Base-by-base conservation (phyloP, 1,140 invertebrate species). In the Sitophilus oryzae region DNA sequence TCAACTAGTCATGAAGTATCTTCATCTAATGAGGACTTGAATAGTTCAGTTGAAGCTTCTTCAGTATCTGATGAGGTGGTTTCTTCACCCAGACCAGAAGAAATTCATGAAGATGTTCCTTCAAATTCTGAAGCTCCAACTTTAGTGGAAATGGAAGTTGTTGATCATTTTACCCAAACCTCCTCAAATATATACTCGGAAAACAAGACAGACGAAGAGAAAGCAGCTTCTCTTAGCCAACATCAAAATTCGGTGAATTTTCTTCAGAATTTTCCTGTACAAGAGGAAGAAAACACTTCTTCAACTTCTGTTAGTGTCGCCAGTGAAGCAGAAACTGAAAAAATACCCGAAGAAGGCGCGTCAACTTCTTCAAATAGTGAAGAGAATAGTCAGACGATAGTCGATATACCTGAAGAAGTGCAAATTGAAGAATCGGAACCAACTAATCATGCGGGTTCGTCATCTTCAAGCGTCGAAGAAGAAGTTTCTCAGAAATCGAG, bases 191-290 rank as follows among this genome's bases (percentile, higher is more conserved):
- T 9, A 40, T 15, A 15, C 14, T 52, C 48, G n/a, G 48, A 57
- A 21, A 57, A 57, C 16, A 57, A 57, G 34, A 57, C 55, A 0
- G 55, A 57, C 34, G 55, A 57, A 35, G 55, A 57, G 42, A 57
- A 57, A 40, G 55, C 41, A 5, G 55, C 55, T 4, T 56, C 54
- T 3, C 16, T 56, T 40, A 15, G 14, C 8, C n/a, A 40, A 40
- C n/a, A n/a, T n/a, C n/a, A n/a, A n/a, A n/a, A n/a, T n/a, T n/a
- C n/a, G n/a, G n/a, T n/a, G n/a, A n/a, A n/a, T n/a, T n/a, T n/a
- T n/a, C n/a, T n/a, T n/a, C n/a, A n/a, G n/a, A n/a, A n/a, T n/a
- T n/a, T n/a, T n/a, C n/a, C n/a, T n/a, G n/a, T n/a, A n/a, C n/a
- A n/a, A n/a, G 8, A 40, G 5, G 19, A 15, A 40, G 38, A 15